A percentile compares a stretch with the other conserved stretches of the same genome.
phyloP scores from a whole-genome alignment of 2,797 vertebrate genomes.

The Coregonus sp. region DNA sequence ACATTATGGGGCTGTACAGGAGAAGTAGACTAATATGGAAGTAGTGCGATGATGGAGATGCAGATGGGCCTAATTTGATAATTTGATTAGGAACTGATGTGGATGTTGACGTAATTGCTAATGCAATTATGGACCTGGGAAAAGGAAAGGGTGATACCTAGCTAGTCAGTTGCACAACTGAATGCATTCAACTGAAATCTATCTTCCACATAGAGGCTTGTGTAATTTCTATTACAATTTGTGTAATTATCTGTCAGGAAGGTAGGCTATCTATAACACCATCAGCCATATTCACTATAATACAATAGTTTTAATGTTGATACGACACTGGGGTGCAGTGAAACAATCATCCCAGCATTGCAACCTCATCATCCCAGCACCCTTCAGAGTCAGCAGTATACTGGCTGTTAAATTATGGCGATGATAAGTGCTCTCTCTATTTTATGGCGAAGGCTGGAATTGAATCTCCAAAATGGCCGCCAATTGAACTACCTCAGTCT shows the following conservation, averaged over 20 bases:
- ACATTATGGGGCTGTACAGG: background rate
- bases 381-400: background rate
- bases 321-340: background rate
- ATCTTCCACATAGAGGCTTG: background rate
- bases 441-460: background rate
- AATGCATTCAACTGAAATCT: too few relatives aligned
- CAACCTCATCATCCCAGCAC: background rate
- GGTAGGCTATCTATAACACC: background rate
- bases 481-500: background rate
- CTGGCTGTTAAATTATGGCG: background rate
- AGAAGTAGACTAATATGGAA: background rate
- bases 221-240: background rate
- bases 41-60: background rate
- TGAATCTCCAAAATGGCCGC: conserved; percentile 4
- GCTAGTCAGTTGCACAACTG: too few relatives aligned
- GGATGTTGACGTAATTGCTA: conserved; percentile 12
- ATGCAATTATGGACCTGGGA: background rate
- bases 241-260: conserved; percentile 5
- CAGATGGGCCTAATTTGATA: conserved; percentile 13
- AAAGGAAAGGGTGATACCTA: background rate
- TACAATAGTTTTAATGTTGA: background rate
- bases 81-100: conserved; percentile 1
- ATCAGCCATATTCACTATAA: background rate
- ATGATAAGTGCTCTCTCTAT: background rate
- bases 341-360: background rate